Conservation (phyloP, 2,797 vertebrate species). For the Sternotherus odoratus region DNA sequence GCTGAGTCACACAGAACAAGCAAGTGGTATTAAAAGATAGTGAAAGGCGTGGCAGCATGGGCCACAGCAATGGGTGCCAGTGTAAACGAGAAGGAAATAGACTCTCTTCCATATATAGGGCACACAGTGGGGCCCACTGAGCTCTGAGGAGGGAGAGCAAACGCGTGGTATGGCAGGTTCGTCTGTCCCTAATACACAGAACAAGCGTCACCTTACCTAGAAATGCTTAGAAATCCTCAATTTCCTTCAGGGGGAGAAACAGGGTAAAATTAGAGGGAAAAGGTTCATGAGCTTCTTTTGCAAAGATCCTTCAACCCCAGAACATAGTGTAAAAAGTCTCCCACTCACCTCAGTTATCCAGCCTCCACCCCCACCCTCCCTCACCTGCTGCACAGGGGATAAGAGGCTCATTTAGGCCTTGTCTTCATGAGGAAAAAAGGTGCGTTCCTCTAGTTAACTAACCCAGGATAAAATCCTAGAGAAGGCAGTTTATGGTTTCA, state of each 20-base stretch:
- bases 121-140: background rate
- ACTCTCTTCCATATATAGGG: background rate
- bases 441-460: background rate
- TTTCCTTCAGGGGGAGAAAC: accelerated
- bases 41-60: background rate
- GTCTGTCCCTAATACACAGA: background rate
- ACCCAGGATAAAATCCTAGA: slow-evolving; percentile 25
- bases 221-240: background rate
- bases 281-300: accelerated
- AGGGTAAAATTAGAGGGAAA: accelerated
- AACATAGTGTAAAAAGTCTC: background rate
- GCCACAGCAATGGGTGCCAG: background rate
- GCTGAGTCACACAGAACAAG: slow-evolving; percentile 9
- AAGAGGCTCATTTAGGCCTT: background rate
- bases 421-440: background rate
- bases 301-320: accelerated
- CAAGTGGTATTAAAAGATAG: background rate
- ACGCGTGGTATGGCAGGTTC: background rate
- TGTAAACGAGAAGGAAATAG: accelerated
- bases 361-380: background rate
- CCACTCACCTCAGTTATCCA: background rate
- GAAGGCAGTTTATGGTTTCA: slow-evolving; percentile 8
- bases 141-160: background rate
- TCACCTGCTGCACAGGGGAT: accelerated
- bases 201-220: accelerated